A percentile compares a stretch with the other conserved stretches of the same genome.
These are phyloP conservation scores for Cygnus buccinator DNA, from an alignment of 2,113 vertebrate genomes.

Conservation along the genomic window DNA sequence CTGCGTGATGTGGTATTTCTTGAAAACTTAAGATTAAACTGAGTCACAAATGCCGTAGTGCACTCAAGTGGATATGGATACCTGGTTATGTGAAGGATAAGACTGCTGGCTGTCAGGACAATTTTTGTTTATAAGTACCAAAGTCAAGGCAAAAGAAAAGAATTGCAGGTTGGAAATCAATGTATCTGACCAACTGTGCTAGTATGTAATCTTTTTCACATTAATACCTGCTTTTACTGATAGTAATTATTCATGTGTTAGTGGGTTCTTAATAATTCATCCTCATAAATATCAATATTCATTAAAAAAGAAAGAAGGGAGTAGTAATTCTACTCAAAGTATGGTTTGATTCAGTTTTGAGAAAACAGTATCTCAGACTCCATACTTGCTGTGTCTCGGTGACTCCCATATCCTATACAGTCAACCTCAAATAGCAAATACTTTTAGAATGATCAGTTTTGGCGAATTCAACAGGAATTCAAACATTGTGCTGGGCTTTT, in stretches of 20 bases:
- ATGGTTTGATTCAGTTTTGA: not conserved
- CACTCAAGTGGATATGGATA: not conserved
- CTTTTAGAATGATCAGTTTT: not conserved
- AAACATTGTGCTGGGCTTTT: not conserved
- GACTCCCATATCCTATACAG: not conserved
- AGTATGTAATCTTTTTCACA: not conserved
- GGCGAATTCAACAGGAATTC: not conserved
- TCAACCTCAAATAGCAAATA: not conserved
- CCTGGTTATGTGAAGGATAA: not conserved
- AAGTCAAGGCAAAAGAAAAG: not conserved
- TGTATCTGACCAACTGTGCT: not conserved
- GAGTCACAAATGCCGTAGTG: not conserved
- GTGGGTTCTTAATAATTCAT: not conserved
- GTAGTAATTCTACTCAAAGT: not conserved
- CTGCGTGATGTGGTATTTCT: fast-evolving
- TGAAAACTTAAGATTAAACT: not conserved
- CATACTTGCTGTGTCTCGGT: not conserved
- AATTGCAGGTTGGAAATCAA: not conserved
- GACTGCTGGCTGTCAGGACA: fast-evolving
- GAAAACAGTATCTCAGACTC: not conserved
- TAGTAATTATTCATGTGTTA: not conserved
- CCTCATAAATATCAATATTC: not conserved
- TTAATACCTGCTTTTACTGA: not conserved
- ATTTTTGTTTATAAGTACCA: not conserved
- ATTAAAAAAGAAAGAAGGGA: not conserved